phyloP scores from a whole-genome alignment of 2,797 vertebrate genomes.

The Trematomus bernacchii region DNA sequence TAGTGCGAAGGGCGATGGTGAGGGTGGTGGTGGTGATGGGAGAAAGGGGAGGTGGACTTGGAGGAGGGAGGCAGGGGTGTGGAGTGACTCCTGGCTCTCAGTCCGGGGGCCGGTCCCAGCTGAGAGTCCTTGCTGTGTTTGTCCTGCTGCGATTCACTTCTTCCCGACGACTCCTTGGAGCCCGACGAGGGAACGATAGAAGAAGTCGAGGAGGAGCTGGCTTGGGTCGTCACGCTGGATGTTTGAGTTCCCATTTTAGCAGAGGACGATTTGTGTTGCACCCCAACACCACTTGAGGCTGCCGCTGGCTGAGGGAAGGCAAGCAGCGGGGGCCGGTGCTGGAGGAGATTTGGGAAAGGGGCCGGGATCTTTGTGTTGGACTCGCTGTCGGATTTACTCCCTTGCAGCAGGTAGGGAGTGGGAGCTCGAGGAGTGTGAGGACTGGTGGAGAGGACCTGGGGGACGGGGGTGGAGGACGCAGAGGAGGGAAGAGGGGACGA shows the following conservation, averaged over 20 bases:
- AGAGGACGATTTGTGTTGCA: constrained; percentile 83
- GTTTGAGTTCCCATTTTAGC: constrained; percentile 77
- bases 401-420: constrained; percentile 86
- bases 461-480: constrained; percentile 83
- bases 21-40: constrained; percentile 88
- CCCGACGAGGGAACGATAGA: constrained; percentile 81
- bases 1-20: constrained; percentile 92
- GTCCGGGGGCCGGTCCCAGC: constrained; percentile 82
- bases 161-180: constrained; percentile 81
- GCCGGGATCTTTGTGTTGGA: constrained; percentile 91
- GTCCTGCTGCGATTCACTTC: constrained; percentile 76
- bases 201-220: constrained; percentile 70
- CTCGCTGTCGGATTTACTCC: constrained; percentile 82
- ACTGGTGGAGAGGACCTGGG: constrained; percentile 84
- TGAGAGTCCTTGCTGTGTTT: constrained; percentile 85
- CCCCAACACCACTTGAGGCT: constrained; percentile 86
- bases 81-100: constrained; percentile 94
- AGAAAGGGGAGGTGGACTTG: constrained; percentile 88
- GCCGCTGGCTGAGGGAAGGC: constrained; percentile 91
- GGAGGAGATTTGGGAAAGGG: constrained; percentile 93
- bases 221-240: constrained; percentile 75
- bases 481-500: constrained; percentile 85
- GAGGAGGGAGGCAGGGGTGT: constrained; percentile 92
- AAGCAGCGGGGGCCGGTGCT: constrained; percentile 92
- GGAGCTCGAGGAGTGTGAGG: constrained; percentile 88